These are phyloP conservation scores for Hippoglossus hippoglossus DNA, from an alignment of 2,797 vertebrate species.

Conservation along the genomic window DNA sequence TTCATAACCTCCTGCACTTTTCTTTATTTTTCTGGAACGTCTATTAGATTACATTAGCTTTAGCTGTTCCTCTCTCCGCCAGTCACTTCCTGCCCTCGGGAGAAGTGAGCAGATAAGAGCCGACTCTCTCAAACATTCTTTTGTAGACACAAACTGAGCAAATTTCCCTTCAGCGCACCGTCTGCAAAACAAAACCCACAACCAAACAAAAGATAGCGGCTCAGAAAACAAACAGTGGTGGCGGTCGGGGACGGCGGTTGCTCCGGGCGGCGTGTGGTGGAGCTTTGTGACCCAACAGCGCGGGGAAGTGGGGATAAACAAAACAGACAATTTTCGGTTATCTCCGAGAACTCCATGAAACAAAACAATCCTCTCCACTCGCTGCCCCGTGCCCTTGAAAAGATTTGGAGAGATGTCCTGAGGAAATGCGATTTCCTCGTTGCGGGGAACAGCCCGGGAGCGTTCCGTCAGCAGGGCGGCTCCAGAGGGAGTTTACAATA, in stretches of 20 bases:
- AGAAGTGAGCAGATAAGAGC: conserved; percentile 70
- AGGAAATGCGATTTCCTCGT: conserved; percentile 71
- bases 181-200: conserved; percentile 67
- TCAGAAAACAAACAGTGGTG: conserved; percentile 64
- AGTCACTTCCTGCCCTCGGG: conserved; percentile 74
- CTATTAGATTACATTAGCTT: conserved; percentile 72
- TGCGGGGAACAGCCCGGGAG: conserved; percentile 53
- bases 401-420: conserved; percentile 70
- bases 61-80: conserved; percentile 66
- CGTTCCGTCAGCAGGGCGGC: conserved; percentile 18
- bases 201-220: conserved; percentile 64
- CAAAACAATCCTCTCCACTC: conserved; percentile 63
- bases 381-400: conserved; percentile 61
- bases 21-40: conserved; percentile 51
- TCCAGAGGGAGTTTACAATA: conserved; percentile 45
- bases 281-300: conserved; percentile 61
- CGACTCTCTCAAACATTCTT: conserved; percentile 63
- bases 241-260: conserved; percentile 41
- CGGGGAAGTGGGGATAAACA: conserved; percentile 70
- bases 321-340: conserved; percentile 68
- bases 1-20: conserved; percentile 50
- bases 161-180: conserved; percentile 60
- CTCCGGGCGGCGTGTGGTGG: conserved; percentile 40
- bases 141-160: conserved; percentile 63
- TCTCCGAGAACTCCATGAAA: conserved; percentile 64